Conservation (phyloP, 92 coral and sea anemone genomes). For the Umimayanthus kanabou region DNA sequence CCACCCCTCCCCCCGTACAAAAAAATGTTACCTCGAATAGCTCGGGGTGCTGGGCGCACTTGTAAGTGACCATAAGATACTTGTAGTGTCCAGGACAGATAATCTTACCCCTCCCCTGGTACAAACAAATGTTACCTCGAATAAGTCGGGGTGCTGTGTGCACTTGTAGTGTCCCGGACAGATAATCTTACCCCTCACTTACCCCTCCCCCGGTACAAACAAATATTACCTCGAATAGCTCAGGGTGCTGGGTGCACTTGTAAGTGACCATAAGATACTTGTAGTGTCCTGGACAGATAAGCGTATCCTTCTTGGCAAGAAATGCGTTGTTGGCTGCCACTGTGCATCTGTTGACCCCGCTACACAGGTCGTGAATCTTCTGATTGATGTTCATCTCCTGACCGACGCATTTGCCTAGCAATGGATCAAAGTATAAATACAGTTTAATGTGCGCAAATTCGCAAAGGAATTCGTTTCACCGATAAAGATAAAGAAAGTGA, state of each 20-base stretch:
- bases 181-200: neutral
- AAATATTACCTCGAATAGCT: slow-evolving; percentile 62
- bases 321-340: slow-evolving; percentile 85
- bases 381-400: slow-evolving; percentile 40
- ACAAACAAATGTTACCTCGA: slow-evolving; percentile 51
- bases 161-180: slow-evolving; percentile 66
- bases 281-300: slow-evolving; percentile 84
- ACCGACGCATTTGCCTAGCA: slow-evolving; percentile 23
- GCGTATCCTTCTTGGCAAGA: slow-evolving; percentile 65
- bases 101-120: slow-evolving; percentile 47
- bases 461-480: too few relatives aligned
- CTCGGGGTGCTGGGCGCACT: slow-evolving; percentile 90
- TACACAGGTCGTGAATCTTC: slow-evolving; percentile 85
- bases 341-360: slow-evolving; percentile 79
- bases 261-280: slow-evolving; percentile 88
- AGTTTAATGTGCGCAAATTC: too few relatives aligned
- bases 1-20: neutral
- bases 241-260: slow-evolving; percentile 91
- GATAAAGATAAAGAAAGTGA: too few relatives aligned
- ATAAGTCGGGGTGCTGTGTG: slow-evolving; percentile 11
- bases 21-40: slow-evolving; percentile 59
- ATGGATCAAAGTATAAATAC: neutral
- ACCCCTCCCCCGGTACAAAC: neutral
- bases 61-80: slow-evolving; percentile 85
- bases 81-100: slow-evolving; percentile 89